Evolutionary conservation across 2,113 vertebrate genomes (phyloP).

Genomic region (Zosterops pallidus): DNA sequence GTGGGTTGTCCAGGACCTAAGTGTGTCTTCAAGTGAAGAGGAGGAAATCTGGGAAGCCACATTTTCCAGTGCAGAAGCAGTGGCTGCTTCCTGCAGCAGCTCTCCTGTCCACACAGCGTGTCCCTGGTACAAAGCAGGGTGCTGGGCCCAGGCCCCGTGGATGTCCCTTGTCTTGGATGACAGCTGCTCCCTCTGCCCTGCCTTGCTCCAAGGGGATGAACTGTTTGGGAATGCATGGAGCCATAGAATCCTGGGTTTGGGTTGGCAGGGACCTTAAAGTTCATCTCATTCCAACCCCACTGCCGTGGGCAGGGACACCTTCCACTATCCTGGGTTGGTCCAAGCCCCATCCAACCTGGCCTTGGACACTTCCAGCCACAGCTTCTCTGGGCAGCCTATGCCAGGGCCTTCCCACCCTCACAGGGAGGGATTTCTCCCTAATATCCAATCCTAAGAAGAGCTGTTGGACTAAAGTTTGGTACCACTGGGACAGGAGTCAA

Average conservation of each 20-base stretch:
- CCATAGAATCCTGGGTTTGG: background rate
- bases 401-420: background rate
- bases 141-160: background rate
- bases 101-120: fast-evolving
- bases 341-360: fast-evolving
- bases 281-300: background rate
- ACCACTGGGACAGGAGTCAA: background rate
- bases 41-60: background rate
- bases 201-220: background rate
- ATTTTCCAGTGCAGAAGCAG: background rate
- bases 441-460: background rate
- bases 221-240: background rate
- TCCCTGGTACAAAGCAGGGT: background rate
- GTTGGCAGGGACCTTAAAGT: background rate
- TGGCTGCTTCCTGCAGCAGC: background rate
- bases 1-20: background rate
- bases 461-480: background rate
- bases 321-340: background rate
- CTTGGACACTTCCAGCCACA: background rate
- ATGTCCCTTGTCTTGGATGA: background rate
- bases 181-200: background rate
- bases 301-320: background rate
- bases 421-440: background rate
- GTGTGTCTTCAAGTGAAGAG: background rate
- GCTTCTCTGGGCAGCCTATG: background rate